Evolutionary conservation across 2,888 invertebrate genomes (phyloP).

Genomic region (Lepas anatifera): DNA sequence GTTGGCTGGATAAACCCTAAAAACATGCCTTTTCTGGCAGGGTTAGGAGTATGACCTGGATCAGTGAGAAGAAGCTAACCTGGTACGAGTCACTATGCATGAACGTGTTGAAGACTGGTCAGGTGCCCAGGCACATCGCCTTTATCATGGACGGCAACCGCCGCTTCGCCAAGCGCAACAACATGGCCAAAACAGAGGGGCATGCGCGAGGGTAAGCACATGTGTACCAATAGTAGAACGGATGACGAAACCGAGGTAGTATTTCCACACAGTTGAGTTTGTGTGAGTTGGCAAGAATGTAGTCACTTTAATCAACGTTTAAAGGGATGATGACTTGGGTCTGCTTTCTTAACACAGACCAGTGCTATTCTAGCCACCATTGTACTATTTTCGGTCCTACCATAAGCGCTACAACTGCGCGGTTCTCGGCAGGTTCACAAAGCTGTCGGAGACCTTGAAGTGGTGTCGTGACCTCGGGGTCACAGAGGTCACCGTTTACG

Average conservation of each 20-base stretch:
- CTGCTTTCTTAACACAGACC: no score
- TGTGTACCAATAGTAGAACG: no score
- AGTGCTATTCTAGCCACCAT: no score
- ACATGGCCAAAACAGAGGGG: slow-evolving; percentile 61
- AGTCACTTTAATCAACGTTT: no score
- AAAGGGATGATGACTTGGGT: no score
- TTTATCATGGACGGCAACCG: slow-evolving; percentile 99
- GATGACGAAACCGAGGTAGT: no score
- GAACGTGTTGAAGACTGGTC: slow-evolving; percentile 62
- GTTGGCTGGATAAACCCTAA: no score
- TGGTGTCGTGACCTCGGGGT: slow-evolving; percentile 89
- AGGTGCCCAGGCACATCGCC: slow-evolving; percentile 81
- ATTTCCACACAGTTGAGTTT: no score
- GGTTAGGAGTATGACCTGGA: slow-evolving; percentile 45
- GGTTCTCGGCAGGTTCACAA: slow-evolving; percentile 58
- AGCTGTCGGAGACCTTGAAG: slow-evolving; percentile 63
- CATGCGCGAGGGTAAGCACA: slow-evolving; percentile 56
- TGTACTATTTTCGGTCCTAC: no score
- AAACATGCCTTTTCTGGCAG: no score
- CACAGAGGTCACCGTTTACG: slow-evolving; percentile 91
- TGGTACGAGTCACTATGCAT: slow-evolving; percentile 63
- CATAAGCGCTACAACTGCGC: no score
- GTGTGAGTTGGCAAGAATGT: no score
- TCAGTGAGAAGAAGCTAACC: slow-evolving; percentile 56
- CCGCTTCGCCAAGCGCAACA: slow-evolving; percentile 70